Evolutionary conservation across 2,797 vertebrate species (phyloP).

Genomic region (Hipposideros larvatus): DNA sequence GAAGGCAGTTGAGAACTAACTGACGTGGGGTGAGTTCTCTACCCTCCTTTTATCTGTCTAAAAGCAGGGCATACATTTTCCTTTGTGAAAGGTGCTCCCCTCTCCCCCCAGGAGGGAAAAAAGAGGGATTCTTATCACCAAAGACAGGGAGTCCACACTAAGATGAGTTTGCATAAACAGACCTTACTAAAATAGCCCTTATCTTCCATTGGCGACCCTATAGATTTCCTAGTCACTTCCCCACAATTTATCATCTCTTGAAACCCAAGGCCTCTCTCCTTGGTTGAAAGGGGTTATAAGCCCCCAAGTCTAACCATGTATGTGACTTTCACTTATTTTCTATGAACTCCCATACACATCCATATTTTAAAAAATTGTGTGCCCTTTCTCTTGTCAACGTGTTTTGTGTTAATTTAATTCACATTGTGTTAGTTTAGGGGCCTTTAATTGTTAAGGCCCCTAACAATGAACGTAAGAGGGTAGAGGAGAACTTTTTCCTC

Average conservation of each 20-base stretch:
- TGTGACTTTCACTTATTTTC: background rate
- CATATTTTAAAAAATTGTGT: background rate
- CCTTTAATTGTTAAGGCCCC: no score
- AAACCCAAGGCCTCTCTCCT: background rate
- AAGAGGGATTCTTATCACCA: background rate
- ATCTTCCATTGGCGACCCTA: background rate
- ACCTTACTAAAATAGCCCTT: background rate
- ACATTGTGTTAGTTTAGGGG: no score
- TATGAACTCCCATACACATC: background rate
- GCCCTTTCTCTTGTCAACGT: background rate
- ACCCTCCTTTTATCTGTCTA: background rate
- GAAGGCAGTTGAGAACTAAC: background rate
- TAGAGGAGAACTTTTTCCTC: background rate
- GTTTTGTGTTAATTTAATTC: background rate
- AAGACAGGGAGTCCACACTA: background rate
- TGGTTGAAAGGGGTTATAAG: background rate
- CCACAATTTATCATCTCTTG: background rate
- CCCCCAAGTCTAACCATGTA: background rate
- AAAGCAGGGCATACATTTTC: background rate
- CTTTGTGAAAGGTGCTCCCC: background rate
- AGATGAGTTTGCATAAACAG: background rate
- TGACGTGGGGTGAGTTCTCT: background rate
- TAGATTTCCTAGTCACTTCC: background rate
- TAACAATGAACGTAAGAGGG: background rate
- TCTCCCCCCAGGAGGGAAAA: background rate